Conservation (phyloP, 2,888 invertebrate genomes). For the Linnaemya tessellans region DNA sequence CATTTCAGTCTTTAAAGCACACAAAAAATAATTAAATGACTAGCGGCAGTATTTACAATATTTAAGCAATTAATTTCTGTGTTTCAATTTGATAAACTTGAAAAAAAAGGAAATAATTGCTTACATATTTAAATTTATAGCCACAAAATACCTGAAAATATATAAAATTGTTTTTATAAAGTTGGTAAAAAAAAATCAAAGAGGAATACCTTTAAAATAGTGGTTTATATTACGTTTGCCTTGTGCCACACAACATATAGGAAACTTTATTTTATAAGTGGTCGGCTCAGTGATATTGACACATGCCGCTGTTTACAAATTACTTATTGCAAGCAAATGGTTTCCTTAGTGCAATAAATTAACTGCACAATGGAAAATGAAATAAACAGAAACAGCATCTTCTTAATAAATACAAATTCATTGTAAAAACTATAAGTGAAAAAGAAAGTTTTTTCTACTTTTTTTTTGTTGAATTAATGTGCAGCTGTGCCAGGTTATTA, state of each 20-base stretch:
- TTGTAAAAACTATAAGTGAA: too few relatives aligned
- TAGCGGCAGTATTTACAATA: slow-evolving; percentile 61
- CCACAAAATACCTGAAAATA: neutral
- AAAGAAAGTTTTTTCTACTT: too few relatives aligned
- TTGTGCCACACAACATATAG: neutral
- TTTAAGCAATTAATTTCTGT: slow-evolving; percentile 66
- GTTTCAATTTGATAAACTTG: slow-evolving; percentile 63
- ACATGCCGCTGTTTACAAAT: slow-evolving; percentile 8
- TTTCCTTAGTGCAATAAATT: neutral
- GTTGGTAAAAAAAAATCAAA: slow-evolving; percentile 1
- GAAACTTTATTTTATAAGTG: neutral
- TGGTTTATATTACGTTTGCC: neutral
- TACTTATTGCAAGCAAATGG: neutral
- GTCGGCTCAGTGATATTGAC: neutral
- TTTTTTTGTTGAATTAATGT: too few relatives aligned
- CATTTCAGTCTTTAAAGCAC: slow-evolving; percentile 29
- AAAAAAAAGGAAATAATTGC: slow-evolving; percentile 29
- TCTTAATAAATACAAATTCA: too few relatives aligned
- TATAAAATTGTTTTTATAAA: neutral
- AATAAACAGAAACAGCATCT: neutral
- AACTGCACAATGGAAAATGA: neutral
- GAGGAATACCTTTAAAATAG: neutral
- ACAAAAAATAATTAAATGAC: slow-evolving; percentile 33
- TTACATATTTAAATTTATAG: slow-evolving; percentile 54
- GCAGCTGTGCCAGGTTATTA: too few relatives aligned